These are phyloP conservation scores for Drosophila yooni DNA, from an alignment of 2,888 invertebrate genomes.

Conservation along the genomic window DNA sequence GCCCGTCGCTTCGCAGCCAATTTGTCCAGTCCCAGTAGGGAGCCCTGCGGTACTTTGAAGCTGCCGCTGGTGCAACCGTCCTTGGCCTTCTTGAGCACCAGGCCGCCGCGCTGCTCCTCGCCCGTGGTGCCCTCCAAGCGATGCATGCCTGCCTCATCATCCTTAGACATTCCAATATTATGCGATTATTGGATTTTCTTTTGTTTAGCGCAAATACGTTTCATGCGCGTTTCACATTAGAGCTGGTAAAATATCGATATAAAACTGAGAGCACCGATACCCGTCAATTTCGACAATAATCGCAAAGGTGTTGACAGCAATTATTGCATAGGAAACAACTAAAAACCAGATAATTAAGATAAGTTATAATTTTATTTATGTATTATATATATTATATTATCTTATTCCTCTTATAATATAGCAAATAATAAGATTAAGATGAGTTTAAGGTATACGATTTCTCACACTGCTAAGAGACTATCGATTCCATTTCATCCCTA, in stretches of 20 bases:
- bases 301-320: not conserved
- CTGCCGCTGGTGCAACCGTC: slow-evolving; percentile 83
- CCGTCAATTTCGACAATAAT: not conserved
- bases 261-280: not conserved
- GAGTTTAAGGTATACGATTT: not conserved
- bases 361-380: too few relatives aligned
- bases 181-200: slow-evolving; percentile 32
- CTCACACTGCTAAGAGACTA: not conserved
- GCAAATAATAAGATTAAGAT: not conserved
- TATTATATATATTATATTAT: too few relatives aligned
- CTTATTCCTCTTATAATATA: too few relatives aligned
- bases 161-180: slow-evolving; percentile 55
- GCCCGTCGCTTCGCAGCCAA: slow-evolving; percentile 91
- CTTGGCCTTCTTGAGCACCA: slow-evolving; percentile 88
- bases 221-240: slow-evolving; percentile 59
- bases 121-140: slow-evolving; percentile 89
- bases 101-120: slow-evolving; percentile 88
- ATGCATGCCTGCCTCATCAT: slow-evolving; percentile 86
- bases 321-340: not conserved
- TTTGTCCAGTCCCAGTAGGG: slow-evolving; percentile 93
- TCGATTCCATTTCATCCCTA: slow-evolving; percentile 1
- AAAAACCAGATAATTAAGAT: not conserved
- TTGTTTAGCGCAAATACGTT: slow-evolving; percentile 46
- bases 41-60: slow-evolving; percentile 91
- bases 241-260: slow-evolving; percentile 37